A percentile compares a stretch with the other conserved stretches of the same genome.
Conservation (phyloP, 2,797 vertebrate genomes). For the Melanogrammus aeglefinus region DNA sequence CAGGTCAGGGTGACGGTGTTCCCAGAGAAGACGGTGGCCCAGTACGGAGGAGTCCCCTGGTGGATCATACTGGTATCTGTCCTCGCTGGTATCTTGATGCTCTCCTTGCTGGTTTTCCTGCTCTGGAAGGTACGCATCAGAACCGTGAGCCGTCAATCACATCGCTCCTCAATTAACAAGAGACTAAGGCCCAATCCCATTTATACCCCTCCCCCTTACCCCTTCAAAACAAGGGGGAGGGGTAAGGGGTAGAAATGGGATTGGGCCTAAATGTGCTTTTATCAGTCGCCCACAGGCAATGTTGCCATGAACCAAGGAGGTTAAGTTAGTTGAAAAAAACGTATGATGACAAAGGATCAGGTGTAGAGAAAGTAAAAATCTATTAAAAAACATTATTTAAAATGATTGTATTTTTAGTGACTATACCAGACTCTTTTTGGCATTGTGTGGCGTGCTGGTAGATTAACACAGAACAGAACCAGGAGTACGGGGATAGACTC, state of each 20-base stretch:
- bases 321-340: neutral
- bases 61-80: constrained; percentile 94
- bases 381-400: neutral
- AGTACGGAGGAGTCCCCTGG: constrained; percentile 86
- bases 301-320: neutral
- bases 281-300: neutral
- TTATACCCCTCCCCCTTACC: too few relatives aligned
- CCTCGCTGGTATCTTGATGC: constrained; percentile 87
- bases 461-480: neutral
- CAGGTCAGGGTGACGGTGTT: constrained; percentile 89
- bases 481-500: neutral
- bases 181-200: too few relatives aligned
- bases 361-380: neutral
- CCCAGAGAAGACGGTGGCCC: constrained; percentile 79
- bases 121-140: constrained; percentile 88
- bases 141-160: neutral
- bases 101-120: constrained; percentile 87
- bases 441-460: neutral
- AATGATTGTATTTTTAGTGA: neutral
- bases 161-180: neutral
- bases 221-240: too few relatives aligned
- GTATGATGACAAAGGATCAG: neutral
- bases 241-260: too few relatives aligned
- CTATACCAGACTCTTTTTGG: neutral
- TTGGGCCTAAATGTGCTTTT: neutral